phyloP scores from a whole-genome alignment of 2,113 vertebrate species.

The Emydocephalus ijimae region DNA sequence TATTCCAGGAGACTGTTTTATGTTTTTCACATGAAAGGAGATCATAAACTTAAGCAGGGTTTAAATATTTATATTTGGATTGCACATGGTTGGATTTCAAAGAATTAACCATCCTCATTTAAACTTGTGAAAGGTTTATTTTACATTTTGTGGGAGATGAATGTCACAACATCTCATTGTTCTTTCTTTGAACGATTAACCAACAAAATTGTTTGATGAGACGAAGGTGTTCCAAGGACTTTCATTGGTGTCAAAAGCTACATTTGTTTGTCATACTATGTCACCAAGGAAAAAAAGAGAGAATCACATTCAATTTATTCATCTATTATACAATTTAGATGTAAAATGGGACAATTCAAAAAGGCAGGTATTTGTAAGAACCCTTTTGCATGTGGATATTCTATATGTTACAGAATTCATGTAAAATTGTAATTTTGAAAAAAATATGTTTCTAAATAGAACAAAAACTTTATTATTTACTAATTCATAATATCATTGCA shows the following conservation, averaged over 20 bases:
- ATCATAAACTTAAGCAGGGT: conserved; percentile 14
- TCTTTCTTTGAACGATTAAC: conserved; percentile 50
- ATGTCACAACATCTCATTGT: conserved; percentile 35
- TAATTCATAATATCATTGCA: neutral
- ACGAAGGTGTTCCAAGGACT: conserved; percentile 53
- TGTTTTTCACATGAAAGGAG: conserved; percentile 16
- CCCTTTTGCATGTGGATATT: neutral
- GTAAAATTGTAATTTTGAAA: neutral
- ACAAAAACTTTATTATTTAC: neutral
- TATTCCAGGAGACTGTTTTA: conserved; percentile 30
- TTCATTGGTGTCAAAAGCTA: conserved; percentile 57
- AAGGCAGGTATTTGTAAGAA: conserved; percentile 16
- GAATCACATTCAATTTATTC: conserved; percentile 32
- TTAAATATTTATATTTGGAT: conserved; percentile 37
- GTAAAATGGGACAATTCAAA: conserved; percentile 18
- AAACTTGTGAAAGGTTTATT: conserved; percentile 11
- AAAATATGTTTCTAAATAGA: neutral
- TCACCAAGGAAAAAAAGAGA: conserved; percentile 32
- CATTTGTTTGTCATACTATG: conserved; percentile 47
- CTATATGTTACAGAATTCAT: neutral
- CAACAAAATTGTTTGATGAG: conserved; percentile 45
- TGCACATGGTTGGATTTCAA: conserved; percentile 25
- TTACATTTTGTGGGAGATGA: conserved; percentile 22
- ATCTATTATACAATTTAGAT: conserved; percentile 43
- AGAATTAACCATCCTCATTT: conserved; percentile 9